These are phyloP conservation scores for Phaenicophaeus curvirostris DNA, from an alignment of 2,797 vertebrate species.

Conservation along the genomic window DNA sequence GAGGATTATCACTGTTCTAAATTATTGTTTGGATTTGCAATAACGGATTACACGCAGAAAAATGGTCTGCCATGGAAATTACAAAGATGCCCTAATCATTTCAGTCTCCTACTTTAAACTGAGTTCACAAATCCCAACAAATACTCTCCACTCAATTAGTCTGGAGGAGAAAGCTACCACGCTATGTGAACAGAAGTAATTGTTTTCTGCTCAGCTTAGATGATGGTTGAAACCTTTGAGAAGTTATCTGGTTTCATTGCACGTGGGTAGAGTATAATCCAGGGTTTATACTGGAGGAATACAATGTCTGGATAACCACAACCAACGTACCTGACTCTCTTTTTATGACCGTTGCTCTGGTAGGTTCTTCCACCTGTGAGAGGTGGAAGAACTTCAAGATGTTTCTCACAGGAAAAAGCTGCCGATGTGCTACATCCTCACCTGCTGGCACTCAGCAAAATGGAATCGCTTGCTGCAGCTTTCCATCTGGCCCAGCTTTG, in stretches of 20 bases:
- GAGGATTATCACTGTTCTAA: slow-evolving; percentile 58
- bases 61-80: slow-evolving; percentile 15
- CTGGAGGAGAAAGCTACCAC: not conserved
- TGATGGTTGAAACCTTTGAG: not conserved
- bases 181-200: not conserved
- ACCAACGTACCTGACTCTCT: not conserved
- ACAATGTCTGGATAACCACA: not conserved
- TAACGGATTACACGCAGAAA: slow-evolving; percentile 38
- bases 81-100: not conserved
- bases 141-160: slow-evolving; percentile 2
- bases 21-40: slow-evolving; percentile 28
- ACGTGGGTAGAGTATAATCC: not conserved
- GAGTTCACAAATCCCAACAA: not conserved
- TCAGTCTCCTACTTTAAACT: not conserved
- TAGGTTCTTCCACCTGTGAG: not conserved
- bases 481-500: not conserved
- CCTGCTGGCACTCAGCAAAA: not conserved
- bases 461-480: not conserved
- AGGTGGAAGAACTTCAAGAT: not conserved
- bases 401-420: not conserved
- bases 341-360: not conserved
- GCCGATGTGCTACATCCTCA: not conserved
- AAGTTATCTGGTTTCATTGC: not conserved
- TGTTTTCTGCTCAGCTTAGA: not conserved
- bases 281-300: not conserved